Base-by-base conservation (phyloP, 1,140 invertebrate genomes). In the Galleria mellonella region DNA sequence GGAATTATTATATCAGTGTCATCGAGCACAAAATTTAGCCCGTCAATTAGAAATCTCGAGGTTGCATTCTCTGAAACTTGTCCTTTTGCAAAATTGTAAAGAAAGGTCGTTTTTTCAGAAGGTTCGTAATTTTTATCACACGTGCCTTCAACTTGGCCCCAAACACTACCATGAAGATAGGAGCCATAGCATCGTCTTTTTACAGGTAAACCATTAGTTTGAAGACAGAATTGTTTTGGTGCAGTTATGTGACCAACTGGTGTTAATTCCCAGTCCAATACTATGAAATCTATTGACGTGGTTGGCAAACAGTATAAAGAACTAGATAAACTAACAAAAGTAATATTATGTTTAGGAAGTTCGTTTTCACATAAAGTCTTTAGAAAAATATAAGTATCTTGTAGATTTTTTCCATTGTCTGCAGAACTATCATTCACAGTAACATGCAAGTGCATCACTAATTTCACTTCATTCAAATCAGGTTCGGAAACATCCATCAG, bases 191-290 rank as follows among this genome's bases (percentile, higher is more conserved):
- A 89, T 12, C 54, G 44, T 55, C 88, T 62, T 30, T 72, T 86
- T 2, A 88, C 79, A 17, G 88, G 87, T 27, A 86, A 62, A 7
- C 79, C 82, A 60, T 88, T 86, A 17, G 55, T 45, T 72, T 87
- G 86, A 42, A 88, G 68, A 50, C 88, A 88, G 37, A 88, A 79
- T 50, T 88, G 74, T 42, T 72, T 71, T 4, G 87, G 82, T 5
- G 87, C 70, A 32, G 73, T 62, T 45, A 75, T 81, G 15, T 78
- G 67, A 4, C 79, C 79, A 23, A 87, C 79, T 4, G 47, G 35
- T 27, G 87, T 85, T 33, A 85, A 45, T 54, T 82, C 78, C 84
- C 82, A 87, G 43, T 84, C 63, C 6, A 87, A 57, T 35, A 10
- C 32, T 30, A 63, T 53, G 8, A 42, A 51, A 40, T 76, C 63